Conservation (phyloP, 2,797 vertebrate species). For the Sorex maritimensis region DNA sequence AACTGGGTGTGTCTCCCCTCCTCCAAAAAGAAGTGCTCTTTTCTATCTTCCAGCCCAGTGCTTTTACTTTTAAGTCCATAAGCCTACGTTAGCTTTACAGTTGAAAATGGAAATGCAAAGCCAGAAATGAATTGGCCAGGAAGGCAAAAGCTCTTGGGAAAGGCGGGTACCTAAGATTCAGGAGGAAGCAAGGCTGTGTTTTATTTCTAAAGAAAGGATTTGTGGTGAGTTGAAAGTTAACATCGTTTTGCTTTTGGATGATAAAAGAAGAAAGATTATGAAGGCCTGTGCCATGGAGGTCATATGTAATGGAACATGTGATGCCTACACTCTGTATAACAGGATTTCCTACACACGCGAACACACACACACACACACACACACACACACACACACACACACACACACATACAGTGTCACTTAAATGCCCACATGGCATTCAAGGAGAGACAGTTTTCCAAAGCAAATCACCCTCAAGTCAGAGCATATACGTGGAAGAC, state of each 20-base stretch:
- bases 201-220: neutral
- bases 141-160: neutral
- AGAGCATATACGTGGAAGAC: neutral
- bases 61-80: neutral
- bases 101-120: conserved; percentile 7
- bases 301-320: neutral
- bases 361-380: too few species aligned
- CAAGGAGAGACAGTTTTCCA: neutral
- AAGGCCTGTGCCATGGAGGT: neutral
- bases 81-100: neutral
- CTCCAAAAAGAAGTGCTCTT: too few species aligned
- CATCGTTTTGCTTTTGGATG: neutral
- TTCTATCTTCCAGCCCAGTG: too few species aligned
- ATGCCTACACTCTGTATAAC: neutral
- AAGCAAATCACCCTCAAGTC: neutral
- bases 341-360: neutral
- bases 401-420: neutral
- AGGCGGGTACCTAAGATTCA: too few species aligned
- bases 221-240: neutral
- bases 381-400: too few species aligned
- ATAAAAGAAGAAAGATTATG: neutral
- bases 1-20: too few species aligned
- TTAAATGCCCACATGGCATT: neutral
- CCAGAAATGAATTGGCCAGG: neutral
- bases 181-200: neutral